Percentiles rank a stretch among this genome's conserved stretches.
Conservation (phyloP, 2,888 invertebrate species). For the Zeuzera pyrina region DNA sequence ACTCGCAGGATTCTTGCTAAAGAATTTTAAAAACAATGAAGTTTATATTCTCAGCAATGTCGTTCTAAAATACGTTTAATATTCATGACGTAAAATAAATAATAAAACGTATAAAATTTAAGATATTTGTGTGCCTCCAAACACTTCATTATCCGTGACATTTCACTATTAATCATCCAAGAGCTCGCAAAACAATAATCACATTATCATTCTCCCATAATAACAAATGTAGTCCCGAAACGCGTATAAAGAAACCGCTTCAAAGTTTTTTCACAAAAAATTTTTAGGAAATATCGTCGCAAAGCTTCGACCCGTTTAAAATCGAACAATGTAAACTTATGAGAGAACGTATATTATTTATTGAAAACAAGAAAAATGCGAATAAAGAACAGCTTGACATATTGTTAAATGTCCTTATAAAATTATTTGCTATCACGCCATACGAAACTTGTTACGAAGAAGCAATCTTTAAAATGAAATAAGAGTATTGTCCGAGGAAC, state of each 20-base stretch:
- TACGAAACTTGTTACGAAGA: slow-evolving; percentile 49
- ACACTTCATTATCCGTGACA: slow-evolving; percentile 66
- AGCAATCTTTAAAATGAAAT: slow-evolving; percentile 44
- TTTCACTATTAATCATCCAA: slow-evolving; percentile 60
- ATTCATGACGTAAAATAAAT: neutral
- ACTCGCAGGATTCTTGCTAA: no score
- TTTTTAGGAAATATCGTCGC: slow-evolving; percentile 60
- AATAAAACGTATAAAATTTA: slow-evolving; percentile 36
- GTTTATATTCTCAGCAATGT: no score
- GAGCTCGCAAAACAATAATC: slow-evolving; percentile 70
- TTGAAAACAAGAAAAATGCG: slow-evolving; percentile 60
- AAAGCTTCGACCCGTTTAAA: slow-evolving; percentile 44
- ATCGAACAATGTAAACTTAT: slow-evolving; percentile 69
- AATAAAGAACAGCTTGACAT: slow-evolving; percentile 55
- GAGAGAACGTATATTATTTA: slow-evolving; percentile 65
- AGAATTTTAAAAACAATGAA: no score
- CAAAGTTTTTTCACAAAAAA: slow-evolving; percentile 37
- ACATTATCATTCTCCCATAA: slow-evolving; percentile 70
- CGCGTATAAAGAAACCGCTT: slow-evolving; percentile 66
- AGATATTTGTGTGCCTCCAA: slow-evolving; percentile 41
- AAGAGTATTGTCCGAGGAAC: slow-evolving; percentile 32
- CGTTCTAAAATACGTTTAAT: neutral
- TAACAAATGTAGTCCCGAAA: slow-evolving; percentile 63
- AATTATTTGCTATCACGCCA: slow-evolving; percentile 72
- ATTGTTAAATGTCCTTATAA: slow-evolving; percentile 67